Conservation (phyloP, 2,113 vertebrate genomes). For the Melospiza georgiana region DNA sequence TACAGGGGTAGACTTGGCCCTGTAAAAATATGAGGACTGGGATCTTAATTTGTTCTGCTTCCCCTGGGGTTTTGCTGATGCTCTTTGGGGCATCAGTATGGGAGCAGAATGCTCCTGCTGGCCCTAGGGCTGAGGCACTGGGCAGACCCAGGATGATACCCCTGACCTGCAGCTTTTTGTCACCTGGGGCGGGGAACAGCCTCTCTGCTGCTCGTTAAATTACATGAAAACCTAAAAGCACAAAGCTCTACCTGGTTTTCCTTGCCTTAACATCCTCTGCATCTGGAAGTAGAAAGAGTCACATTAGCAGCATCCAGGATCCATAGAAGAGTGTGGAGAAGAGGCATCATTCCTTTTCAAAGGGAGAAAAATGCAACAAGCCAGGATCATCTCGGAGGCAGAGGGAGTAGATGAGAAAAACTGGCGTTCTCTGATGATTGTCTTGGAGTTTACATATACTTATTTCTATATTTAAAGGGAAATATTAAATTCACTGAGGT, state of each 20-base stretch:
- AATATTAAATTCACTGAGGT: background rate
- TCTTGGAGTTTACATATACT: background rate
- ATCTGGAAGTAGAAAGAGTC: background rate
- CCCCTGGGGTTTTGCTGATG: background rate
- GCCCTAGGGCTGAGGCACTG: background rate
- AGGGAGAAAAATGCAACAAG: background rate
- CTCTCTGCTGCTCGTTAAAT: background rate
- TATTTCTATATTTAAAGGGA: background rate
- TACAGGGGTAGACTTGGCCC: background rate
- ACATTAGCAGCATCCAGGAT: rapidly evolving
- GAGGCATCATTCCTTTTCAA: rapidly evolving
- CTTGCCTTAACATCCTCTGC: background rate
- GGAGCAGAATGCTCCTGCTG: rapidly evolving
- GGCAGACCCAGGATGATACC: background rate
- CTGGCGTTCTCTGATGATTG: background rate
- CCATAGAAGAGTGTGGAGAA: rapidly evolving
- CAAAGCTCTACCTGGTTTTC: background rate
- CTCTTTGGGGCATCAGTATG: background rate
- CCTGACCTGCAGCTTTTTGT: background rate
- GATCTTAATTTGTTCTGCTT: background rate
- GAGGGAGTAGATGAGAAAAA: background rate
- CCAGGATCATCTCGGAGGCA: rapidly evolving
- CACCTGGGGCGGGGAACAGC: background rate
- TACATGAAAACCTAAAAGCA: background rate
- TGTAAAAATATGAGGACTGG: background rate